phyloP scores from a whole-genome alignment of 2,888 invertebrate species.

The Stictocephala bisonia region DNA sequence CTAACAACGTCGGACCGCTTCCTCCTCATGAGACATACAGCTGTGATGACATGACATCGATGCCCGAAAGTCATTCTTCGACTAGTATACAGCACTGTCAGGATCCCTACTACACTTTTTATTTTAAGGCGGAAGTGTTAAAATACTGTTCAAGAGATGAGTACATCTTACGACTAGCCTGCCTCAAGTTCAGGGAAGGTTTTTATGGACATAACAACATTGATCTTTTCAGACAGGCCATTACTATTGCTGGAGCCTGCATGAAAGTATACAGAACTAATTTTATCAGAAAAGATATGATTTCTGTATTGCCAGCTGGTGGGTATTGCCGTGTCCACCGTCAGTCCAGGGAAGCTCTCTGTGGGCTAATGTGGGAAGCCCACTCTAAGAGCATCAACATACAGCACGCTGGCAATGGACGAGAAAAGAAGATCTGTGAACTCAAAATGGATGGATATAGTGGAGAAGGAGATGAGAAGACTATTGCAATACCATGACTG shows the following conservation, averaged over 20 bases:
- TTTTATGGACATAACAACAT: constrained; percentile 17
- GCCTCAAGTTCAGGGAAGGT: constrained; percentile 18
- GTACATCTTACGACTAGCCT: constrained; percentile 54
- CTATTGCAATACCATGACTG: constrained; percentile 52
- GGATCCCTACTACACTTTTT: not conserved
- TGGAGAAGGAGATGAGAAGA: constrained; percentile 33
- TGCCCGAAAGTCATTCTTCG: constrained; percentile 52
- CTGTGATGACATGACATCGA: constrained; percentile 51
- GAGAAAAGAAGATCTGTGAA: constrained; percentile 37
- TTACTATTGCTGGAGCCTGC: constrained; percentile 10
- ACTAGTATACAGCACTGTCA: constrained; percentile 53
- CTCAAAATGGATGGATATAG: constrained; percentile 57
- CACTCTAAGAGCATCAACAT: constrained; percentile 10
- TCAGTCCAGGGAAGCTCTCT: constrained; percentile 13
- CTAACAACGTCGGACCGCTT: not conserved
- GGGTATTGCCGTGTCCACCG: constrained; percentile 7
- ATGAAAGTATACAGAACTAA: not conserved
- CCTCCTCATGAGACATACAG: constrained; percentile 1
- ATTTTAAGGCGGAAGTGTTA: constrained; percentile 56
- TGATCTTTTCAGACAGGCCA: constrained; percentile 15
- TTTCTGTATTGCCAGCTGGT: constrained; percentile 9
- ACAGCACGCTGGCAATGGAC: constrained; percentile 9
- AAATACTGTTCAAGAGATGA: constrained; percentile 56
- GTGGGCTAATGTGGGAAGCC: constrained; percentile 21
- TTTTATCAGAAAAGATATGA: not conserved